A percentile compares a stretch with the other conserved stretches of the same genome.
These are phyloP conservation scores for Patella pellucida DNA, from an alignment of 2,888 invertebrate species.

Conservation along the genomic window DNA sequence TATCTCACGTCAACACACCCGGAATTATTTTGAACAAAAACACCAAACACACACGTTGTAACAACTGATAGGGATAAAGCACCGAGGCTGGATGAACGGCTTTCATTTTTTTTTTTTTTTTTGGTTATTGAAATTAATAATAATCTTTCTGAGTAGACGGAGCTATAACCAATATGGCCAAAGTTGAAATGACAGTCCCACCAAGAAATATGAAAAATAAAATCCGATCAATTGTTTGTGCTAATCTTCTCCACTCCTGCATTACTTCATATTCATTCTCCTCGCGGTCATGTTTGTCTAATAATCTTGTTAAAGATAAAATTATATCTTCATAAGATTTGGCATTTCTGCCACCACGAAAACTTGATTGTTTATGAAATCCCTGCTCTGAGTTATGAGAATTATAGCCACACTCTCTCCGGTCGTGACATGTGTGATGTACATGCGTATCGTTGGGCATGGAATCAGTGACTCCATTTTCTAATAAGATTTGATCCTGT, in stretches of 20 bases:
- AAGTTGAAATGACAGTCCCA: conserved; percentile 73
- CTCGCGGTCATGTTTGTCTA: conserved; percentile 72
- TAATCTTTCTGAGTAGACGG: conserved; percentile 62
- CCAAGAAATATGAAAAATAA: conserved; percentile 75
- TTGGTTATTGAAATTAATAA: not conserved
- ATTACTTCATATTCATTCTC: conserved; percentile 71
- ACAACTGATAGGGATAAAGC: no score
- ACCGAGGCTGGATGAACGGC: no score
- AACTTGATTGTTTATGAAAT: conserved; percentile 25
- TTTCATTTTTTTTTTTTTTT: no score
- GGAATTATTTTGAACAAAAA: no score
- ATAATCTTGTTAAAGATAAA: conserved; percentile 71
- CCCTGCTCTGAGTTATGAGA: conserved; percentile 13
- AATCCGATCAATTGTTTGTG: conserved; percentile 74
- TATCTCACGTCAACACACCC: no score
- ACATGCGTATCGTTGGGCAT: conserved; percentile 23
- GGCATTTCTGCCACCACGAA: conserved; percentile 14
- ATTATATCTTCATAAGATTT: conserved; percentile 71
- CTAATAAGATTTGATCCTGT: conserved; percentile 60
- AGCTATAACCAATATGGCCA: conserved; percentile 73
- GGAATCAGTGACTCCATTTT: conserved; percentile 38
- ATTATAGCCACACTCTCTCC: not conserved
- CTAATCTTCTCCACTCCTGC: conserved; percentile 75
- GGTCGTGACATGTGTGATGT: conserved; percentile 12
- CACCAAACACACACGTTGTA: no score